Evolutionary conservation across 2,113 vertebrate genomes (phyloP), one percentile per base, ranked within the genome.

Genomic region (Clarias macrocephalus): DNA sequence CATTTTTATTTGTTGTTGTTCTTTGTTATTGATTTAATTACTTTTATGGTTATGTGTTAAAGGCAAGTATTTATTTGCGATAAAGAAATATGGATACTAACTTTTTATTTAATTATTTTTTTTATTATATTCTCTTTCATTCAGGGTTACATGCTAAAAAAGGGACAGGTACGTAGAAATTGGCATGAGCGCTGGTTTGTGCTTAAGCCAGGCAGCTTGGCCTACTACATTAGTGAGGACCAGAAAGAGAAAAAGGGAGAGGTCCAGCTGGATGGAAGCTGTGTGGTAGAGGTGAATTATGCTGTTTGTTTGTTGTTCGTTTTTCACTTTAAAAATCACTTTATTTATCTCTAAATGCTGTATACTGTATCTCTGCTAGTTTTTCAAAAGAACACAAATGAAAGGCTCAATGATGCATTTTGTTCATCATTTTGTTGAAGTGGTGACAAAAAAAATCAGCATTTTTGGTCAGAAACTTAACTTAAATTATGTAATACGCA

Each of bases 181-280:
- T 96, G 96, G 96, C 96, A 94, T 0, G 96, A 96, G 91, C 96
- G 96, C 42, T 96, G 95, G 95, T 96, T 96, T n/a, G 93, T 96
- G 73, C 90, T 96, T 77, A 95, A 94, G 92, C 92, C 94, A 8
- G 86, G 89, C 66, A 90, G 85, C 86, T 90, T 96, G 82, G 82
- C 89, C 8, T 96, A 96, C 83, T 96, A 94, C 56, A 90, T 93
- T 86, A 90, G 91, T 23, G 96, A 96, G 89, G 92, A 93, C 91
- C 85, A 95, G 37, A 96, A 94, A 79, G 95, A 95, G 86, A 95
- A 95, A 91, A 94, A 90, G 87, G 96, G 96, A 52, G 95, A 95
- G 80, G 93, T 96, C 91, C 89, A 62, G 66, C 92, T 96, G 87
- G 94, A 96, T 85, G 94, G 91, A 81, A 89, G 23, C 90, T 95